These are phyloP conservation scores for Dasypus novemcinctus DNA, from an alignment of 2,113 vertebrate genomes.

Conservation along the genomic window DNA sequence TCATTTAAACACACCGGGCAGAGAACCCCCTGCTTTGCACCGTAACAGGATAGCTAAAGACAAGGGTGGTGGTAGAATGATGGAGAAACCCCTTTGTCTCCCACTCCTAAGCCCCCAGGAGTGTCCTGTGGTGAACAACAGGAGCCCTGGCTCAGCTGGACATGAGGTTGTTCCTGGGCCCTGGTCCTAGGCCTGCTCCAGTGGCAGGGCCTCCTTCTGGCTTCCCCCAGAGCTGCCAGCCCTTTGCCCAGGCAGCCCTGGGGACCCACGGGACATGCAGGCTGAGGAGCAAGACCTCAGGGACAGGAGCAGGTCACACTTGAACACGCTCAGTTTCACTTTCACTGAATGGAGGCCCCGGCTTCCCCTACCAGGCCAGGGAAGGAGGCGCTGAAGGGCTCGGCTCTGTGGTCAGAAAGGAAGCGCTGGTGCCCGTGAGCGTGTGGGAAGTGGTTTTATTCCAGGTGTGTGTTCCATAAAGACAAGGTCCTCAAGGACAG, in stretches of 20 bases:
- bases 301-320: background rate
- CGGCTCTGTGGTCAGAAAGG: background rate
- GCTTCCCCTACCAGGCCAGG: fast-evolving
- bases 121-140: background rate
- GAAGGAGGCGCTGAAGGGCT: background rate
- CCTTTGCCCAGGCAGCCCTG: background rate
- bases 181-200: background rate
- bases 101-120: background rate
- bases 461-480: conserved; percentile 76
- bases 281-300: background rate
- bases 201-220: background rate
- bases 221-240: background rate
- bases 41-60: background rate
- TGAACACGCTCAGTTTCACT: background rate
- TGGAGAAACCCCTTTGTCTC: background rate
- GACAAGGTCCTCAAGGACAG: conserved; percentile 73
- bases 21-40: too few relatives aligned
- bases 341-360: background rate
- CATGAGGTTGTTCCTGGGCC: background rate
- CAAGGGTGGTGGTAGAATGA: background rate
- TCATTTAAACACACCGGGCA: too few relatives aligned
- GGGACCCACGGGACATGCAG: fast-evolving
- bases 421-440: background rate
- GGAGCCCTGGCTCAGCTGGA: background rate
- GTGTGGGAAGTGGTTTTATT: conserved; percentile 86